Evolutionary conservation across 2,113 vertebrate species (phyloP), one percentile per base, ranked within the genome.

Genomic region (Embiotoca jacksoni): DNA sequence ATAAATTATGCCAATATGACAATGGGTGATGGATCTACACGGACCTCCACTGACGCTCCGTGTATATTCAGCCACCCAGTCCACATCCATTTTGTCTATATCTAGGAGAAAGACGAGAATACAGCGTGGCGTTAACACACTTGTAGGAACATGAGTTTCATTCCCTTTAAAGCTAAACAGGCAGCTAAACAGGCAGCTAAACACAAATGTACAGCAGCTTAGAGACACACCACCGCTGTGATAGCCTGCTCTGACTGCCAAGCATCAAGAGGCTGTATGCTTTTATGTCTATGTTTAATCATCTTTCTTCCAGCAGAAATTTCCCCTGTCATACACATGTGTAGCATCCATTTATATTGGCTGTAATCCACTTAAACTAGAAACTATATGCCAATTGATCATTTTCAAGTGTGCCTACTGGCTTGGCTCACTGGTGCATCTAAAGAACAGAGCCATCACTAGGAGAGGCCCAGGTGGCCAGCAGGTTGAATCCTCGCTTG

Each of bases 1-100:
- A 78, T 85, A 86, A 89, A 91, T 85, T 69, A 89, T 65, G 44
- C 68, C 76, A 68, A 72, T 23, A 56, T 83, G 77, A 79, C 72
- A 85, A 81, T 75, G 58, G 81, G 55, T 79, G 54, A 86, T 80
- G 78, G 84, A 77, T 80, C 76, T 5, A 32, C 63, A 47, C 15
- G 59, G 73, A 78, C 64, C 80, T 75, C 35, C 54, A 33, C 69
- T 11, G 71, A 70, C 56, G 66, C 52, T 62, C 66, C 13, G 47
- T 47, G 66, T 44, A 68, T 72, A 65, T 82, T 32, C 61, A 60
- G 49, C 66, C 10, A 5, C n/a, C 50, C 16, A 61, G 6, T 63
- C 52, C 41, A 50, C 63, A 66, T 41, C 49, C 31, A 6, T 66
- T 23, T 60, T 57, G 35, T 62, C 32, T 72, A 39, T 6, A 57